A percentile compares a stretch with the other conserved stretches of the same genome.
Conservation (phyloP, 2,113 vertebrate genomes). For the Nothobranchius furzeri region DNA sequence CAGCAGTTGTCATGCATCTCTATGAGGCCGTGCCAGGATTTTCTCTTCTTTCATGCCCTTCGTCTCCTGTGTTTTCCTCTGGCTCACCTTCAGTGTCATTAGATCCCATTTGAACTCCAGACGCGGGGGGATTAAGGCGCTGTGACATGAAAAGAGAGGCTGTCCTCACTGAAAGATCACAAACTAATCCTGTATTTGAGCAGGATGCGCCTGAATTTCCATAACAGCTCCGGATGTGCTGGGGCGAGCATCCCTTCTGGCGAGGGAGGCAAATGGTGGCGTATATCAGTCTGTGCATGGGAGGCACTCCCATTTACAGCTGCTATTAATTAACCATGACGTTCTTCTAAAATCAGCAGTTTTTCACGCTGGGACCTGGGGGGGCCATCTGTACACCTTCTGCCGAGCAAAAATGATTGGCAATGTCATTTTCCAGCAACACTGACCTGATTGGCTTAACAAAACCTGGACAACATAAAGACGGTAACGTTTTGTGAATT, state of each 20-base stretch:
- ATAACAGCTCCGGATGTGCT: conserved; percentile 43
- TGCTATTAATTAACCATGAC: conserved; percentile 79
- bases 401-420: conserved; percentile 70
- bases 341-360: conserved; percentile 79
- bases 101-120: conserved; percentile 49
- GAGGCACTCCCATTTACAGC: conserved; percentile 62
- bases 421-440: conserved; percentile 67
- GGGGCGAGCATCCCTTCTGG: conserved; percentile 58
- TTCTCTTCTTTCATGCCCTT: conserved; percentile 34
- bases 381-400: conserved; percentile 73
- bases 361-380: conserved; percentile 67
- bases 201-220: conserved; percentile 64
- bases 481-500: background rate
- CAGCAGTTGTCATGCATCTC: conserved; percentile 44
- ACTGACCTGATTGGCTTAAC: conserved; percentile 31
- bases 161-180: conserved; percentile 61
- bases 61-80: conserved; percentile 48
- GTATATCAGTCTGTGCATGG: conserved; percentile 61
- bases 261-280: conserved; percentile 60
- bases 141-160: conserved; percentile 62
- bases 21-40: conserved; percentile 25
- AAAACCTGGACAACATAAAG: conserved; percentile 19
- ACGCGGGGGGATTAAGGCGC: conserved; percentile 59
- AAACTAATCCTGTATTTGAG: conserved; percentile 70
- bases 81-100: conserved; percentile 62